Base-by-base conservation (phyloP, 2,888 invertebrate species). In the Cephus runcator region DNA sequence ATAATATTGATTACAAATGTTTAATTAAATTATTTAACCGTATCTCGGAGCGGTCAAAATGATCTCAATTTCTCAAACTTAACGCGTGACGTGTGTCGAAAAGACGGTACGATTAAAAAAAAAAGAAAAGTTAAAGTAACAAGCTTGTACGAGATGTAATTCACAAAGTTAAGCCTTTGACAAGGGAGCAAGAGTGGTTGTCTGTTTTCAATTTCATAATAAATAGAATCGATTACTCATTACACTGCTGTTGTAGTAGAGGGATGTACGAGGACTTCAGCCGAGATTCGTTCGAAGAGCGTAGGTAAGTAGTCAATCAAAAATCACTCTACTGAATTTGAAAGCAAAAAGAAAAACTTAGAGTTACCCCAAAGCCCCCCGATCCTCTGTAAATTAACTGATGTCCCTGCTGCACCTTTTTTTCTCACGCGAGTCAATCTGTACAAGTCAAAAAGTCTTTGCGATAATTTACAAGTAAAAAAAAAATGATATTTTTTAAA, bases 181-280 rank as follows among this genome's bases (percentile, higher is more conserved):
- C 89, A 89, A 88, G 88, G 85, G 86, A 87, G 69, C 35, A 69
- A 33, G 87, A 88, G 83, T 83, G 81, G 85, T 85, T 84, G 82
- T 78, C 68, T 34, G n/a, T 34, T 34, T 30, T 23, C 69, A 36
- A 69, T 23, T 75, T 73, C 69, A 76, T 80, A 31, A 77, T 77
- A 23, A 76, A 74, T 23, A 85, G 87, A 86, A 85, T 88, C 87
- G 85, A 89, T 88, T 88, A 90, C 88, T 89, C 87, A 88, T 90
- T 90, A 85, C 88, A 86, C 85, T 88, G 88, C 88, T 91, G 88
- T 91, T 90, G 85, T 90, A 91, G 91, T 89, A 92, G 91, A 93
- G 94, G 95, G 88, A 95, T 96, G 93, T 97, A 96, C 92, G 97
- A 97, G 93, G 97, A 97, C 92, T 97, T 97, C 92, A 97, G 96